Conservation (phyloP, 2,113 vertebrate genomes). For the Tachuris rubrigastra region DNA sequence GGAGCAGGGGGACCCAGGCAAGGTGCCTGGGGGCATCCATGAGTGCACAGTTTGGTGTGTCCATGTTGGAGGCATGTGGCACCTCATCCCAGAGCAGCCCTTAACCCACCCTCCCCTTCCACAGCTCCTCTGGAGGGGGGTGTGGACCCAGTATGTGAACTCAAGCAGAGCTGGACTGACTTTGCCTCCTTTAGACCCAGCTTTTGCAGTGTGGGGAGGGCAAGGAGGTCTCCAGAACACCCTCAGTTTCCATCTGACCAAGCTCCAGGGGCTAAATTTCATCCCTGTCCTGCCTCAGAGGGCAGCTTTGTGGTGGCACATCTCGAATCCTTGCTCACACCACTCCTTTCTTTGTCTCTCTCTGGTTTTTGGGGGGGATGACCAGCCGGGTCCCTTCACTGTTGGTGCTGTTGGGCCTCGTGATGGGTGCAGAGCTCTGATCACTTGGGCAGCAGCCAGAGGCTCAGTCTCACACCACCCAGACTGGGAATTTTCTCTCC, state of each 20-base stretch:
- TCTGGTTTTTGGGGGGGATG: background rate
- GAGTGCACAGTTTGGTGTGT: background rate
- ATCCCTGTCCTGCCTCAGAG: accelerated
- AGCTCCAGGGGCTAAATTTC: background rate
- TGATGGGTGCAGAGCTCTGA: background rate
- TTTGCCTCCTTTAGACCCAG: no score
- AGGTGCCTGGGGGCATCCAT: background rate
- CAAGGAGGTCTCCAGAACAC: background rate
- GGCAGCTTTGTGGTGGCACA: accelerated
- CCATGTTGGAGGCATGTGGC: background rate
- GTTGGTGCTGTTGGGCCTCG: background rate
- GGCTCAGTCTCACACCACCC: background rate
- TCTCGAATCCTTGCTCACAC: accelerated
- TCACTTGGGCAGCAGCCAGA: background rate
- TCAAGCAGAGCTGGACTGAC: accelerated
- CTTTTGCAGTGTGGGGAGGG: accelerated
- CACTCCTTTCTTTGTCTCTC: background rate
- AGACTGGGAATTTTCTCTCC: conserved; percentile 10
- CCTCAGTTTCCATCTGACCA: accelerated
- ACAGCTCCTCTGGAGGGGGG: background rate
- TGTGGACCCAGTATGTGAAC: accelerated
- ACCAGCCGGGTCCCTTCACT: background rate
- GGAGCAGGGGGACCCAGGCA: accelerated
- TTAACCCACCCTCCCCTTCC: background rate
- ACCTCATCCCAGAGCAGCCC: background rate